Evolutionary conservation across 2,797 vertebrate species (phyloP), one percentile per base, ranked within the genome.

Genomic region (Babyrousa celebensis): DNA sequence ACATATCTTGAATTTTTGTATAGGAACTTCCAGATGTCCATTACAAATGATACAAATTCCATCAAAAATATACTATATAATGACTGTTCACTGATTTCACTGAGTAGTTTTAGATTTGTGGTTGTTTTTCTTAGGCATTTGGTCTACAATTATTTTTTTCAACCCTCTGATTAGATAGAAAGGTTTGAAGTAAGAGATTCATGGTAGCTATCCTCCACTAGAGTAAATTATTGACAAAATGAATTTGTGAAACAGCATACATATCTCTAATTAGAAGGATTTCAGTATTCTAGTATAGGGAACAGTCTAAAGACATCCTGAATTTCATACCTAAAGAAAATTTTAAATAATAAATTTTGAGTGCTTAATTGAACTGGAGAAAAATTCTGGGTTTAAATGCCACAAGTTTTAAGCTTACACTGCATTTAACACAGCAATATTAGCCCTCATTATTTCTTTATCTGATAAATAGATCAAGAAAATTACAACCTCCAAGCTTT

Each of bases 301-400:
- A 68, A 58, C 0, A 75, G 0, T 84, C 8, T 40, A 68, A 89
- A 80, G 9, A 89, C 16, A 77, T 15, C 21, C 15, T 65, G n/a
- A 95, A 94, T 91, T 75, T 95, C 54, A 52, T 18, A 92, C 8
- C 6, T 72, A 60, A 48, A 77, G 60, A 60, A 91, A 77, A 78
- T 27, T 71, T 83, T 60, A 84, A 65, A 78, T 85, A 89, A 77
- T 29, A 58, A 18, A 60, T 21, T 27, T 56, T 83, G 40, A 85
- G 27, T 77, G 10, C 23, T 67, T 70, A 71, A 48, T 48, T 77
- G 36, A 71, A 48, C 40, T 77, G 36, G 14, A 71, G 9, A 92
- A 87, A 88, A 43, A 85, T 25, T 71, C 6, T 5, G 1, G 4
- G 9, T 84, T 89, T 89, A 65, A 91, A 68, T 95, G 16, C 17